Percentiles rank a stretch among this genome's conserved stretches.
phyloP scores from a whole-genome alignment of 64 coral and sea anemone species.

The Actinia tenebrosa region DNA sequence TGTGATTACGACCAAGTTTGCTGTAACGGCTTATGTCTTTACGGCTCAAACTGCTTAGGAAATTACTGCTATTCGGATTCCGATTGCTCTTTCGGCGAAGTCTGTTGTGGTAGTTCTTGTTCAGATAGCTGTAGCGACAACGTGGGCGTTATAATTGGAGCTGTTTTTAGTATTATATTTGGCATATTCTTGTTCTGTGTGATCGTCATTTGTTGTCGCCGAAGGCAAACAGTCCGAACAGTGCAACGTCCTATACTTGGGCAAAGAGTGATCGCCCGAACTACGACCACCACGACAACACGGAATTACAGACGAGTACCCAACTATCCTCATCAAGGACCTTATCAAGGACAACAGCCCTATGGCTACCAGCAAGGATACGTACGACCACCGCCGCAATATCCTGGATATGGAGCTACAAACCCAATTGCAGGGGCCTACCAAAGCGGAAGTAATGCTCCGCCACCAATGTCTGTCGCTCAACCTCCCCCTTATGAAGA shows the following conservation, averaged over 20 bases:
- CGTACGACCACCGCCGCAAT: background rate
- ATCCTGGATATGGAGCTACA: slow-evolving; percentile 1
- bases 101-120: background rate
- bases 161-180: background rate
- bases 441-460: background rate
- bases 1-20: background rate
- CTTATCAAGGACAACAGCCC: slow-evolving; percentile 1
- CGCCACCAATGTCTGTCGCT: no score
- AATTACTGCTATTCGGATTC: background rate
- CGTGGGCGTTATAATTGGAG: background rate
- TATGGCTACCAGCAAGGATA: background rate
- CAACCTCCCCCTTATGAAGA: background rate
- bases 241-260: background rate
- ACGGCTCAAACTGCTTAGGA: background rate
- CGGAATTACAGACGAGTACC: background rate
- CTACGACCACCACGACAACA: background rate
- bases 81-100: background rate
- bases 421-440: background rate
- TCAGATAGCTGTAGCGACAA: background rate
- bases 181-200: background rate
- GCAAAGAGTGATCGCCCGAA: background rate
- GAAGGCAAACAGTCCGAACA: background rate
- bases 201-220: background rate
- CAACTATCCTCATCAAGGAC: slow-evolving; percentile 3
- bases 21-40: slow-evolving; percentile 13